A percentile compares a stretch with the other conserved stretches of the same genome.
phyloP scores from a whole-genome alignment of 1,140 invertebrate species.

The Pissodes strobi region DNA sequence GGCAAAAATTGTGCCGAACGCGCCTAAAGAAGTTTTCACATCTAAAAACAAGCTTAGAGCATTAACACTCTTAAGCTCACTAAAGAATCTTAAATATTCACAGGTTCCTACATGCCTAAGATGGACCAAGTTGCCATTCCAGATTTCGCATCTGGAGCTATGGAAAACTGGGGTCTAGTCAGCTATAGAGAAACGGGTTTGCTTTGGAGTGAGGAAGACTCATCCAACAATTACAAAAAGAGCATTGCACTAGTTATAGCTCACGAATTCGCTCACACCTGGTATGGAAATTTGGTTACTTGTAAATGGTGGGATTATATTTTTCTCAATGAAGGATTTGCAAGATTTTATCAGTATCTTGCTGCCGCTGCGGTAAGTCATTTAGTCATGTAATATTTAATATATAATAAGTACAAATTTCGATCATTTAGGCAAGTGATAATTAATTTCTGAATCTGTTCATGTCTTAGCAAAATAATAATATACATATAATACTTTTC shows the following conservation, averaged over 20 bases:
- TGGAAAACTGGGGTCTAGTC: slow-evolving; percentile 91
- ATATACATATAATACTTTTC: too few relatives aligned
- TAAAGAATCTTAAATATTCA: too few relatives aligned
- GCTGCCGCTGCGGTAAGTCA: slow-evolving; percentile 54
- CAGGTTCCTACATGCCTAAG: slow-evolving; percentile 41
- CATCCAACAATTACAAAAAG: slow-evolving; percentile 75
- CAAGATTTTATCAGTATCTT: slow-evolving; percentile 51
- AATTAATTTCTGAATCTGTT: too few relatives aligned
- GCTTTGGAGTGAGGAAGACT: slow-evolving; percentile 69
- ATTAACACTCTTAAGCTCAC: too few relatives aligned
- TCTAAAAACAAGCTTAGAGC: too few relatives aligned
- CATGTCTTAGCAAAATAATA: too few relatives aligned
- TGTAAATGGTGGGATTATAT: slow-evolving; percentile 92
- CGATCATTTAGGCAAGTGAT: too few relatives aligned
- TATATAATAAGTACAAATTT: too few relatives aligned
- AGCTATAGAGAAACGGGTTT: slow-evolving; percentile 86
- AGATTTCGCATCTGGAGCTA: slow-evolving; percentile 85
- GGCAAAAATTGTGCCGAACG: too few relatives aligned
- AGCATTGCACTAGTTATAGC: slow-evolving; percentile 78
- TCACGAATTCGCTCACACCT: slow-evolving; percentile 92
- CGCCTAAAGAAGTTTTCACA: too few relatives aligned
- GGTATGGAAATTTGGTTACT: slow-evolving; percentile 88
- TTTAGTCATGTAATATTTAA: too few relatives aligned
- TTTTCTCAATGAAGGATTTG: slow-evolving; percentile 92
- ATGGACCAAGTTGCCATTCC: too few relatives aligned